phyloP scores from a whole-genome alignment of 2,113 vertebrate genomes.

The Macquaria australasica region DNA sequence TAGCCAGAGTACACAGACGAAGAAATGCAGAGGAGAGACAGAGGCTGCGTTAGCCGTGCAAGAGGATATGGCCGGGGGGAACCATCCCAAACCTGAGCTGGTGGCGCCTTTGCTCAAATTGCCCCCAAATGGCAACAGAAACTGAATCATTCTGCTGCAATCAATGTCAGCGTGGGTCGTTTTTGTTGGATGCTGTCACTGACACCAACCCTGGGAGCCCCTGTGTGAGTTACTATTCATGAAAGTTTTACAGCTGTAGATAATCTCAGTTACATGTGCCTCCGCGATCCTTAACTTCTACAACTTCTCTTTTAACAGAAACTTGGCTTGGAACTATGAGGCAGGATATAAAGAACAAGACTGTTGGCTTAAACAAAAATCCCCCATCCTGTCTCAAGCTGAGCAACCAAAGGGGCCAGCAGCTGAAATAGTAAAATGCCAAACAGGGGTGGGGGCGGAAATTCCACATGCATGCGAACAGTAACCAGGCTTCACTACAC shows the following conservation, averaged over 20 bases:
- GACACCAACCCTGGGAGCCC: too few species aligned
- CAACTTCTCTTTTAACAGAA: neutral
- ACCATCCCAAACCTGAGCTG: too few species aligned
- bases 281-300: neutral
- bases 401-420: conserved; percentile 40
- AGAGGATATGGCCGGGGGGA: too few species aligned
- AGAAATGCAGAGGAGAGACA: too few species aligned
- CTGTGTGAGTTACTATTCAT: too few species aligned
- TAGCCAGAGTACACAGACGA: too few species aligned
- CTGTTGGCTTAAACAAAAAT: conserved; percentile 4
- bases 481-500: conserved; percentile 60
- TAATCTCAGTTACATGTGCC: neutral
- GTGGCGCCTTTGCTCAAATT: too few species aligned
- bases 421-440: conserved; percentile 74
- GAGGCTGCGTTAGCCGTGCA: too few species aligned
- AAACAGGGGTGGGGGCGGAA: conserved; percentile 64
- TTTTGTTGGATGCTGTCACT: too few species aligned
- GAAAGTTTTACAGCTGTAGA: neutral
- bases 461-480: conserved; percentile 76
- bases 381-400: conserved; percentile 49
- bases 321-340: conserved; percentile 5
- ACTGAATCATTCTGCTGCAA: too few species aligned
- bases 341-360: conserved; percentile 7
- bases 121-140: too few species aligned
- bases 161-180: too few species aligned